A percentile compares a stretch with the other conserved stretches of the same genome.
phyloP scores from a whole-genome alignment of 2,113 vertebrate genomes.

The Capreolus pygargus region DNA sequence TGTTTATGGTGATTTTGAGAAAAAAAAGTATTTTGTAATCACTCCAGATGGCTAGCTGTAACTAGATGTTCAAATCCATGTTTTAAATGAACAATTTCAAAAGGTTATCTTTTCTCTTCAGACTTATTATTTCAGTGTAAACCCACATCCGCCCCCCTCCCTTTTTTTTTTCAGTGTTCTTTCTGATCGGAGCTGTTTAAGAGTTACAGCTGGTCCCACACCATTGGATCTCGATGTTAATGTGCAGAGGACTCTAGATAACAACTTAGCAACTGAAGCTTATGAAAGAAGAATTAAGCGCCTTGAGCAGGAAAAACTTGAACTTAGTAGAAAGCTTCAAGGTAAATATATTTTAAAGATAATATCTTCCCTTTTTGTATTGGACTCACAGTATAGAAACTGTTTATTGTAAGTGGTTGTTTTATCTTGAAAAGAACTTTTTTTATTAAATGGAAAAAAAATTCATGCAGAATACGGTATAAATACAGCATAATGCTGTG shows the following conservation, averaged over 20 bases:
- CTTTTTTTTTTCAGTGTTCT: conserved; percentile 83
- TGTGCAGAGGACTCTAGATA: conserved; percentile 92
- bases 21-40: neutral
- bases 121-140: conserved; percentile 30
- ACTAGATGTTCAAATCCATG: neutral
- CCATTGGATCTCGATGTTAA: conserved; percentile 86
- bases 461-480: neutral
- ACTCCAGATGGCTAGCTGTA: neutral
- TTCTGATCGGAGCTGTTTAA: conserved; percentile 93
- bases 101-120: neutral
- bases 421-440: conserved; percentile 19
- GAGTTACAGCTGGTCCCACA: conserved; percentile 83
- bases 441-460: neutral
- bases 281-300: conserved; percentile 96
- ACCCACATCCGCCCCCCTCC: neutral
- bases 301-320: conserved; percentile 95
- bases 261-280: conserved; percentile 95
- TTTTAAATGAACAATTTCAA: neutral
- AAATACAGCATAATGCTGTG: neutral
- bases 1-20: neutral
- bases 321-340: conserved; percentile 96
- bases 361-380: neutral
- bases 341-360: conserved; percentile 80
- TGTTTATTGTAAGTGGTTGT: neutral
- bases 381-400: neutral